Percentiles rank a stretch among this genome's conserved stretches.
phyloP scores from a whole-genome alignment of 2,888 invertebrate genomes.

The Leucoma salicis region DNA sequence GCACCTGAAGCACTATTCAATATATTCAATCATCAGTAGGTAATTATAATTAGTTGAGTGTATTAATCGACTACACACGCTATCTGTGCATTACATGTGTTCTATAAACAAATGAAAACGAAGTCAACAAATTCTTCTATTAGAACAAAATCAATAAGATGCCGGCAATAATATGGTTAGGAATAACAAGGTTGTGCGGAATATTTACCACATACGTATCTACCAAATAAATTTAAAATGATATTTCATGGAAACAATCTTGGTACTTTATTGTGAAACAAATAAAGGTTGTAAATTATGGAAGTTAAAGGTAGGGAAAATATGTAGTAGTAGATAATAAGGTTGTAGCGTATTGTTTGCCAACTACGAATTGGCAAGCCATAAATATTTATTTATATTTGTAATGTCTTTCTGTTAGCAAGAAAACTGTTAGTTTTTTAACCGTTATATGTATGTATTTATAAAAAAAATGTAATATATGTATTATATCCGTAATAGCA shows the following conservation, averaged over 20 bases:
- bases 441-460: no score
- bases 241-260: background rate
- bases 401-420: no score
- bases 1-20: no score
- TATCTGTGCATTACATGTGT: no score
- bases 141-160: background rate
- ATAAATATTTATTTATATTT: no score
- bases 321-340: background rate
- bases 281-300: slow-evolving; percentile 2
- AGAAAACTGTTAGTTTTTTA: no score
- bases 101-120: background rate
- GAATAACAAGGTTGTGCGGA: background rate
- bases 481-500: no score
- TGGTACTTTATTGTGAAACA: background rate
- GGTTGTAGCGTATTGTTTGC: background rate
- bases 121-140: background rate
- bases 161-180: background rate
- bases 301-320: background rate
- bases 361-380: no score
- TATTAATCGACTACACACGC: no score
- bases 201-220: background rate
- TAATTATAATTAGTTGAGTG: no score
- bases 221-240: background rate
- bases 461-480: no score
- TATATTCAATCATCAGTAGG: no score